Evolutionary conservation across 2,113 vertebrate genomes (phyloP), one percentile per base, ranked within the genome.

Genomic region (Nothobranchius furzeri): DNA sequence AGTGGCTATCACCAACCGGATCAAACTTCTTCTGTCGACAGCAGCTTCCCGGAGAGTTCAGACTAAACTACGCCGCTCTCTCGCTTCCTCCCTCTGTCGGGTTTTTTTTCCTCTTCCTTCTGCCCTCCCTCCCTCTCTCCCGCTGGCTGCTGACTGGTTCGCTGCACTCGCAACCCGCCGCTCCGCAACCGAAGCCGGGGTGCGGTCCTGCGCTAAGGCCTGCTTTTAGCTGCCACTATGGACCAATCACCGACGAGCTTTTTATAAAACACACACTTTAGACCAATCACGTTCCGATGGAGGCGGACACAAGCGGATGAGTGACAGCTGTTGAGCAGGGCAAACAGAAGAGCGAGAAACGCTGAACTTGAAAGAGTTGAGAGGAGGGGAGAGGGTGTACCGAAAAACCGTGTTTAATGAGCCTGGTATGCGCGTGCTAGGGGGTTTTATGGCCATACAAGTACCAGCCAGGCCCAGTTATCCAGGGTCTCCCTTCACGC

Each of bases 371-470:
- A 88, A 87, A 88, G 82, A 64, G 71, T 70, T 30, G 53, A 64
- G 81, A 73, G 70, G 75, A 75, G 75, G 73, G 83, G 65, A 50
- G 51, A 63, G 48, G 75, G 70, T 76, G 42, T 63, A 24, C 73
- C 64, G 80, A 89, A 78, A 80, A 87, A 78, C 86, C 54, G 77
- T 90, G 90, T 90, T 92, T 92, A 92, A 91, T 90, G 88, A 87
- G 70, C 80, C 79, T 87, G 91, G 91, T 93, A 93, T 94, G 91
- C 88, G 90, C 89, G 88, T 78, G 73, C 81, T 90, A 79, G 86
- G 88, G 80, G 84, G 79, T 90, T 91, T 87, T 89, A 89, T 94
- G 92, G 89, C 93, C 93, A 93, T 94, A 94, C 93, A 94, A 91
- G 93, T 93, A 92, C 76, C 81, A 85, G 78, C 53, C 76, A 76